Percentiles rank a stretch among this genome's conserved stretches.
These are phyloP conservation scores for Caenorhabditis briggsae DNA, from an alignment of 1,140 invertebrate species.

Conservation along the genomic window DNA sequence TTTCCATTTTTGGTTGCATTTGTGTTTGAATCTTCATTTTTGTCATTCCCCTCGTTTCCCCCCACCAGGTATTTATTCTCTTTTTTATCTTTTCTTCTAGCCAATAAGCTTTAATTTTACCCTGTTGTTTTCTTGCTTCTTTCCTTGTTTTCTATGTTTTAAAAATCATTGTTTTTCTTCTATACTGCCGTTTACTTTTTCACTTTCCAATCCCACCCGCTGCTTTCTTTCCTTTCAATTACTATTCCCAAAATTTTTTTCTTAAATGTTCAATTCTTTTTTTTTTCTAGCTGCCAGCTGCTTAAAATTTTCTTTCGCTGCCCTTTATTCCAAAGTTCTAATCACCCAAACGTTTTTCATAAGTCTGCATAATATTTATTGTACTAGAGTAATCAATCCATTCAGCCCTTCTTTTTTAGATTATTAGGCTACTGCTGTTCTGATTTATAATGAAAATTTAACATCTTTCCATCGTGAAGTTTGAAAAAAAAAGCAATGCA, in stretches of 20 bases:
- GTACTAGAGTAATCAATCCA: background rate
- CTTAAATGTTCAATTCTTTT: background rate
- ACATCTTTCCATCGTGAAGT: conserved; percentile 18
- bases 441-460: conserved; percentile 2
- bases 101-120: conserved; percentile 31
- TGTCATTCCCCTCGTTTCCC: background rate
- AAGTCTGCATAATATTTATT: conserved; percentile 43
- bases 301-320: background rate
- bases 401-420: background rate
- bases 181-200: conserved; percentile 39
- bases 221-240: conserved; percentile 31
- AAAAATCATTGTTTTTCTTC: conserved; percentile 2
- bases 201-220: conserved; percentile 42
- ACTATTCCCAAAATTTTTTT: background rate
- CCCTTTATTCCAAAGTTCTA: background rate
- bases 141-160: conserved; percentile 45
- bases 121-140: conserved; percentile 3
- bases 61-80: background rate
- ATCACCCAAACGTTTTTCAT: conserved; percentile 30
- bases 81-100: conserved; percentile 4
- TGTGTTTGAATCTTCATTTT: background rate
- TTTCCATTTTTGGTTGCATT: background rate
- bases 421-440: background rate
- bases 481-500: background rate
- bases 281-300: conserved; percentile 10